phyloP scores from a whole-genome alignment of 2,888 invertebrate species.

The Campaea margaritaria region DNA sequence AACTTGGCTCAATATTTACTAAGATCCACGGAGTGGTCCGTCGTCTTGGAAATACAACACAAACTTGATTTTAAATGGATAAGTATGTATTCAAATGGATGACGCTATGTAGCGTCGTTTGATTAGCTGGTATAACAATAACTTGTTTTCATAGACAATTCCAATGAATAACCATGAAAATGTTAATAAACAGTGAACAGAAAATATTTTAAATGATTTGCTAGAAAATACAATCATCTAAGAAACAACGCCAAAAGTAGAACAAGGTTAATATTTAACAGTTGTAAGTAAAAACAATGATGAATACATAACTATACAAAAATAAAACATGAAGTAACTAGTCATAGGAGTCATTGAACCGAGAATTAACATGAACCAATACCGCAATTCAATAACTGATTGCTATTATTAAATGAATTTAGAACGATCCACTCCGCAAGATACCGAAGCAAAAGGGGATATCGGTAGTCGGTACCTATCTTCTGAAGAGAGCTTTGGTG shows the following conservation, averaged over 20 bases:
- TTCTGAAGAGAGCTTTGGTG: slow-evolving; percentile 41
- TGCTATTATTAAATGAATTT: slow-evolving; percentile 57
- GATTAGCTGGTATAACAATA: slow-evolving; percentile 15
- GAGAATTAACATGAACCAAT: slow-evolving; percentile 39
- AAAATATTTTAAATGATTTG: not conserved
- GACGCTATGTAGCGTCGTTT: slow-evolving; percentile 17
- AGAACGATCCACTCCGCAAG: slow-evolving; percentile 64
- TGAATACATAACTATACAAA: not conserved
- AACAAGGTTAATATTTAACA: slow-evolving; percentile 16
- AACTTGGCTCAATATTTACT: slow-evolving; percentile 67
- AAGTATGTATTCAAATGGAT: slow-evolving; percentile 24
- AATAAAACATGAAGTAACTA: not conserved
- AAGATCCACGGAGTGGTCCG: slow-evolving; percentile 46
- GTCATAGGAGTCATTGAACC: slow-evolving; percentile 29
- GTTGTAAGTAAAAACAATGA: slow-evolving; percentile 10
- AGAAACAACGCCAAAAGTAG: slow-evolving; percentile 7
- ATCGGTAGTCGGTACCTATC: slow-evolving; percentile 33
- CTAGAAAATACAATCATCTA: not conserved
- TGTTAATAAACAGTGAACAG: not conserved
- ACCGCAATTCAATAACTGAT: slow-evolving; percentile 46
- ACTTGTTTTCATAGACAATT: slow-evolving; percentile 12
- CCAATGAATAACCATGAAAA: slow-evolving; percentile 7
- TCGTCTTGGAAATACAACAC: slow-evolving; percentile 53
- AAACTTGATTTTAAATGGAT: slow-evolving; percentile 23
- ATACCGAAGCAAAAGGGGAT: slow-evolving; percentile 62